Conservation (phyloP, 37 sponge, comb jelly and placozoan genomes). For the Amphimedon queenslandica region DNA sequence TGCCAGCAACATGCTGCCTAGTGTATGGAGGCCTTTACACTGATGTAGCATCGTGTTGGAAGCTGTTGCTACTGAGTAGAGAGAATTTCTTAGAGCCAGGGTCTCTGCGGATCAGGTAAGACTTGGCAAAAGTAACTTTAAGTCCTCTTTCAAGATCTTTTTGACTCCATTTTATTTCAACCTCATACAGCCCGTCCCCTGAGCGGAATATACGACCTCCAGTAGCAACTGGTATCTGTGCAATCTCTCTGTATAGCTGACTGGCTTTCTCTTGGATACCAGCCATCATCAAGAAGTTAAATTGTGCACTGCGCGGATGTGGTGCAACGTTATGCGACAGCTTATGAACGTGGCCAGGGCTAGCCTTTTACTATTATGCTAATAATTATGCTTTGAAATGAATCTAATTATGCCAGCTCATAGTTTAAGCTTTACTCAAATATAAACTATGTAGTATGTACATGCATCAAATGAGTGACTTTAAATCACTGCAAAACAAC, state of each 20-base stretch:
- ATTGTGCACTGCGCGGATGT: conserved; percentile 53
- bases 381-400: no score
- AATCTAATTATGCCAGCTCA: no score
- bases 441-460: no score
- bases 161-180: conserved; percentile 55
- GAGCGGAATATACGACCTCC: background rate
- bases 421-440: no score
- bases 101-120: conserved; percentile 10
- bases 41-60: conserved; percentile 37
- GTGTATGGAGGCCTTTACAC: no score
- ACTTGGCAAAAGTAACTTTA: conserved; percentile 34
- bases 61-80: conserved; percentile 6
- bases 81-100: background rate
- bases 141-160: conserved; percentile 56
- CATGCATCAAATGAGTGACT: no score
- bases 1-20: background rate
- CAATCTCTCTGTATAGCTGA: conserved; percentile 13
- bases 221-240: conserved; percentile 1
- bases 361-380: no score
- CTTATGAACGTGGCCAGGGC: no score
- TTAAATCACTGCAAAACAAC: no score
- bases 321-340: conserved; percentile 31
- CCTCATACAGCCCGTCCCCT: conserved; percentile 14
- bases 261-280: conserved; percentile 13
- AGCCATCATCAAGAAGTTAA: no score